Evolutionary conservation across 2,888 invertebrate species (phyloP).

Genomic region (Meta bourneti): DNA sequence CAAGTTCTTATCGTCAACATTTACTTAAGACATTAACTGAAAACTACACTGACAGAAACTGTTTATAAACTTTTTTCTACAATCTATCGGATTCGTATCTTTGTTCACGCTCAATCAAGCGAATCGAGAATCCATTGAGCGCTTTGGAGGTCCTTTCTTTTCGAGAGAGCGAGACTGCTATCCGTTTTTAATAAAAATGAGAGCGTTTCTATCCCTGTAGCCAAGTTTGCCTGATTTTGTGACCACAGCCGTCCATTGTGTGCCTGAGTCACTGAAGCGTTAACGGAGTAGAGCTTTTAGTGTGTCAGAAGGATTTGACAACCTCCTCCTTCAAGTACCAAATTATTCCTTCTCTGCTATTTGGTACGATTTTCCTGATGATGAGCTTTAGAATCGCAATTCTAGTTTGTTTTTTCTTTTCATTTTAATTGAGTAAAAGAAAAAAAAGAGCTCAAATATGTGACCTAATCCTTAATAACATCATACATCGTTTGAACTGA

Average conservation of each 20-base stretch:
- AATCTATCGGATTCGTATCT: not conserved
- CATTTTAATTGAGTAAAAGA: not conserved
- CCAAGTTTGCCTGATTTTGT: not conserved
- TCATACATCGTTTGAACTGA: not conserved
- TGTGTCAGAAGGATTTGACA: slow-evolving; percentile 41
- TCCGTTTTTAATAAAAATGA: not conserved
- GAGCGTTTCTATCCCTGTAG: slow-evolving; percentile 16
- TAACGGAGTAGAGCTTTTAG: slow-evolving; percentile 16
- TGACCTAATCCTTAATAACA: not conserved
- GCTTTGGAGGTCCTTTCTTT: slow-evolving; percentile 1
- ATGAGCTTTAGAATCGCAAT: not conserved
- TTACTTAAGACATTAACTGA: not conserved
- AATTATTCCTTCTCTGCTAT: slow-evolving; percentile 6
- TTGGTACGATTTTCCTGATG: slow-evolving; percentile 12
- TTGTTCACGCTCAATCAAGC: not conserved
- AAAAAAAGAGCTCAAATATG: not conserved
- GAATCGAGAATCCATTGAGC: slow-evolving; percentile 4
- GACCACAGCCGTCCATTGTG: slow-evolving; percentile 20
- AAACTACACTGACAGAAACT: slow-evolving; percentile 1
- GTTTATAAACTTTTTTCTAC: not conserved
- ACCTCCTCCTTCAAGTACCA: not conserved
- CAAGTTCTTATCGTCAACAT: not conserved
- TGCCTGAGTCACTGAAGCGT: slow-evolving; percentile 24
- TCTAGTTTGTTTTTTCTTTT: not conserved
- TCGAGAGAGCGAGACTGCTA: not conserved